phyloP scores from a whole-genome alignment of 1,140 invertebrate species.

The Diprion similis region DNA sequence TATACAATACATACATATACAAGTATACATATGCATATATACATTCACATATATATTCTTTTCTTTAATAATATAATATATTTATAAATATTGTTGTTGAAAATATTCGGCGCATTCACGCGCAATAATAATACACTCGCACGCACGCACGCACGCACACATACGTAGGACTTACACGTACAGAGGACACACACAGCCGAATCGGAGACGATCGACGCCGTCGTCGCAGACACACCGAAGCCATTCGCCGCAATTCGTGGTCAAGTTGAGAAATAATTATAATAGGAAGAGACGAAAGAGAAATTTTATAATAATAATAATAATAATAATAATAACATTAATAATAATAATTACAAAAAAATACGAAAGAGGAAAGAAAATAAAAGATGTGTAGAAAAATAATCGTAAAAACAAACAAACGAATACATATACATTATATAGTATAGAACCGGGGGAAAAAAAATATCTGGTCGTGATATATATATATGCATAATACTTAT shows the following conservation, averaged over 20 bases:
- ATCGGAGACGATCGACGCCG: no score
- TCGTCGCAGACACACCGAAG: not conserved
- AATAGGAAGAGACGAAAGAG: no score
- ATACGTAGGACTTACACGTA: no score
- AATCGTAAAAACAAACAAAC: not conserved
- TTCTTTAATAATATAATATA: not conserved
- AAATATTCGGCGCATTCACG: not conserved
- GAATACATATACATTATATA: not conserved
- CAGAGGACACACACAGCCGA: no score
- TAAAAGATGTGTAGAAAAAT: not conserved
- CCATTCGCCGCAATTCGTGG: conserved; percentile 5
- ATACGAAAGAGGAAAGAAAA: not conserved
- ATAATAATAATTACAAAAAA: no score
- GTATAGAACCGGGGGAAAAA: not conserved
- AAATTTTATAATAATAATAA: no score
- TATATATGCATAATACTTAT: no score
- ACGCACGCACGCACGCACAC: no score
- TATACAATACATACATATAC: not conserved
- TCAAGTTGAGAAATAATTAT: not conserved
- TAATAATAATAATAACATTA: no score
- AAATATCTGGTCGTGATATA: no score
- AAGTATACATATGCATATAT: conserved; percentile 7
- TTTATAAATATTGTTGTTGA: not conserved
- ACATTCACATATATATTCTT: conserved; percentile 18
- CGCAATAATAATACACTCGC: no score